Conservation (phyloP, 2,113 vertebrate species). For the Phocoena sinus region DNA sequence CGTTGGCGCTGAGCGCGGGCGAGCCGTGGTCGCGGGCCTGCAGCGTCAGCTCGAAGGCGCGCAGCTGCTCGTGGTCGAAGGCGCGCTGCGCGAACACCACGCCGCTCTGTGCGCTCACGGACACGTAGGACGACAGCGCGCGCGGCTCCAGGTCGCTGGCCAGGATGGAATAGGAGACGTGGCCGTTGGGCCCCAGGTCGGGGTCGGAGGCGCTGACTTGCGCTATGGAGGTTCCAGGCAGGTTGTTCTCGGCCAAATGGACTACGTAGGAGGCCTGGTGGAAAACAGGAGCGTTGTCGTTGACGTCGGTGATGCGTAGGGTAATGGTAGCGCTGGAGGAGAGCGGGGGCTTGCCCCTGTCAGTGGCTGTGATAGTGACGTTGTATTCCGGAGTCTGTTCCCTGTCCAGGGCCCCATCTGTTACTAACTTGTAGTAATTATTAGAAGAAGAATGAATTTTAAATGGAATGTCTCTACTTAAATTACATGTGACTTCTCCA, state of each 20-base stretch:
- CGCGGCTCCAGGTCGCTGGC: neutral
- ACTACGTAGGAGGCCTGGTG: neutral
- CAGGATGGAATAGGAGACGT: neutral
- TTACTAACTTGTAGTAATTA: constrained; percentile 75
- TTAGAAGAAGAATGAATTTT: constrained; percentile 69
- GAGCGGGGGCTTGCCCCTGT: constrained; percentile 73
- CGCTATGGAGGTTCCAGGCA: neutral
- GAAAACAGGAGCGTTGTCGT: constrained; percentile 79
- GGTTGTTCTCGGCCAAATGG: neutral
- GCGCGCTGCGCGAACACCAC: no score
- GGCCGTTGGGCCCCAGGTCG: constrained; percentile 55
- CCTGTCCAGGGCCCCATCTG: constrained; percentile 38
- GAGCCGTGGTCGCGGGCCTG: neutral
- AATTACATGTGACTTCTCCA: constrained; percentile 68
- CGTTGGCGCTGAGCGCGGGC: neutral
- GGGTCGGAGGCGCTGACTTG: constrained; percentile 48
- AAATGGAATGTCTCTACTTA: constrained; percentile 69
- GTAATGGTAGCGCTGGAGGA: constrained; percentile 54
- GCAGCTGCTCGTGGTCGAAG: neutral
- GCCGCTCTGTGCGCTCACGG: no score
- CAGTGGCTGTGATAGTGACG: neutral
- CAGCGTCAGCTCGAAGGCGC: neutral
- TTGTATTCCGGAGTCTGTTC: neutral
- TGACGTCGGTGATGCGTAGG: constrained; percentile 70
- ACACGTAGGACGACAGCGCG: no score